Evolutionary conservation across 2,888 invertebrate species (phyloP), one percentile per base, ranked within the genome.

Genomic region (Leistus spinibarbis): DNA sequence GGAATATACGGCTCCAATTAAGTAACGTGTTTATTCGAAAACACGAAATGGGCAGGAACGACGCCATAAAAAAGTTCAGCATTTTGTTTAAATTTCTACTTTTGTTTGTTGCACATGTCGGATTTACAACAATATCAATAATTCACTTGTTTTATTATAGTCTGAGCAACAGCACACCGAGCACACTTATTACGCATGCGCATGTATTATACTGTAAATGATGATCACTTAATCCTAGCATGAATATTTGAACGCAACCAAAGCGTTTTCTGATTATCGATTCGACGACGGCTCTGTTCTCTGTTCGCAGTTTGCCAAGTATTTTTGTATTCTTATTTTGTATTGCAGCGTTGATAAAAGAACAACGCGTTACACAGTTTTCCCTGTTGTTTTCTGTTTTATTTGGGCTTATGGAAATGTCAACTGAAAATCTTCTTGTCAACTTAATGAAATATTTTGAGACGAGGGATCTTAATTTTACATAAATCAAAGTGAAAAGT

Each of bases 11-110:
- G 56, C 56, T 65, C 64, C 65, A 73, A 73, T 73, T 67, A 67
- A 73, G 67, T 73, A 67, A 73, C 73, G 62, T 73, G 67, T 73
- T 73, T 73, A 73, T 73, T 73, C 73, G 67, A 65, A 66, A 67
- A 73, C 73, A 73, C 24, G 67, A 53, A 73, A 67, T 73, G 73
- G 73, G 73, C 27, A 60, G 73, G 23, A 22, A 60, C 54, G 54
- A 7, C 13, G 40, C 57, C 19, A 65, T 66, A 72, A 72, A 72
- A 71, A 71, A 64, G 16, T 23, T 57, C 57, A 27, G 19, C 27
- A n/a, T 24, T 54, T 24, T 71, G 57, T 40, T 40, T 40, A 69
- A 27, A 62, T 62, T 69, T 62, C 60, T 40, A 40, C 23, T 17
- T 65, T 72, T 71, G 64, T 71, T 71, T 71, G 64, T 54, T 64